Evolutionary conservation across 2,113 vertebrate genomes (phyloP).

Genomic region (Rhinopithecus roxellana): DNA sequence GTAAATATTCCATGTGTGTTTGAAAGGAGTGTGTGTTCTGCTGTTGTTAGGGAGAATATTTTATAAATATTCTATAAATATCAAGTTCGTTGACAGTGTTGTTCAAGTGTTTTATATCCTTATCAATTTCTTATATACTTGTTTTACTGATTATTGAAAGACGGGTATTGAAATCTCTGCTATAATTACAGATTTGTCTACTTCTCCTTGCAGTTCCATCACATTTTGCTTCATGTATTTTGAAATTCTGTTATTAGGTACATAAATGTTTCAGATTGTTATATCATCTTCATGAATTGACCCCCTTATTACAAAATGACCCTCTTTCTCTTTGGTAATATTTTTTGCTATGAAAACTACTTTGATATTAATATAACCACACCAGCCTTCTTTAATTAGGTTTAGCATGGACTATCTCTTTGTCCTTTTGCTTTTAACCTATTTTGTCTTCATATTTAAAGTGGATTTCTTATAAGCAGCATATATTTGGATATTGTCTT

Average conservation of each 20-base stretch:
- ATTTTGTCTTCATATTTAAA: not conserved
- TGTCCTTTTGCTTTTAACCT: not conserved
- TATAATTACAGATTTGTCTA: not conserved
- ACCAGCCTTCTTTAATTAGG: not conserved
- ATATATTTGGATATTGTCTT: not conserved
- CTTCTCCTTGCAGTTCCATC: not conserved
- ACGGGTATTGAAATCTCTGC: not conserved
- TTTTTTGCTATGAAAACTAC: not conserved
- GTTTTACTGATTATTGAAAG: not conserved
- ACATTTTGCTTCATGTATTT: not conserved
- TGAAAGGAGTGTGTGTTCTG: not conserved
- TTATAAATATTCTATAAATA: not conserved
- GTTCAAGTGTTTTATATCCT: not conserved
- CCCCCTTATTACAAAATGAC: not conserved
- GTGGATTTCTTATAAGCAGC: not conserved
- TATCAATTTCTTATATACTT: not conserved
- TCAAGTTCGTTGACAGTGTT: not conserved
- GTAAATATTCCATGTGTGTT: not conserved
- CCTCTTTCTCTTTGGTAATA: not conserved
- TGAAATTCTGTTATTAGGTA: not conserved
- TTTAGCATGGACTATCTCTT: not conserved
- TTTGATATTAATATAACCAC: not conserved
- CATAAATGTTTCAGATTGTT: not conserved
- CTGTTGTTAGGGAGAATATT: not conserved
- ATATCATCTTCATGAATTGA: not conserved